phyloP scores from a whole-genome alignment of 2,113 vertebrate species.

The Mustelus asterias region DNA sequence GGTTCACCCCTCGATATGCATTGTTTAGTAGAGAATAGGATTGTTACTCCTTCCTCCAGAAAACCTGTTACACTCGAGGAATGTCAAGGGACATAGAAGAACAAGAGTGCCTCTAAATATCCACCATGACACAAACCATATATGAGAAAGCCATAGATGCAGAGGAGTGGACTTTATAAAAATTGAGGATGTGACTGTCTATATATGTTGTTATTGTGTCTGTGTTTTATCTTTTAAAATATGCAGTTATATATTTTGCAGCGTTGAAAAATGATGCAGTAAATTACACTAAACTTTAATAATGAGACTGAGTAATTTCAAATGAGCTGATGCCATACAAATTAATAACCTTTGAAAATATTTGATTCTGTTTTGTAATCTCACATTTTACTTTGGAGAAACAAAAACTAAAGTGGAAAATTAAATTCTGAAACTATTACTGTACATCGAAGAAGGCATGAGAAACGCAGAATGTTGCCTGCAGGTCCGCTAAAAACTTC shows the following conservation, averaged over 20 bases:
- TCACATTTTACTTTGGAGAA: too few species aligned
- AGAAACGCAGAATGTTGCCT: neutral
- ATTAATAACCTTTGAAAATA: neutral
- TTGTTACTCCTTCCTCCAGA: neutral
- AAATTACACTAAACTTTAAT: neutral
- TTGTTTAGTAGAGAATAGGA: neutral
- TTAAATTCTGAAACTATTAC: neutral
- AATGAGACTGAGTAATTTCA: neutral
- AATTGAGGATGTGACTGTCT: neutral
- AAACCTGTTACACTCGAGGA: neutral
- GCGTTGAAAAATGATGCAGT: neutral
- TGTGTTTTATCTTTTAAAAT: slow-evolving; percentile 3
- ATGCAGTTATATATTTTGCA: neutral
- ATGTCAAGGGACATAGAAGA: neutral
- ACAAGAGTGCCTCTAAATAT: neutral
- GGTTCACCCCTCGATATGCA: neutral
- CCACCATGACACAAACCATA: neutral
- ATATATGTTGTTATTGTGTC: neutral
- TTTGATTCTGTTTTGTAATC: neutral
- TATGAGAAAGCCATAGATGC: neutral
- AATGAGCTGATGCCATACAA: neutral
- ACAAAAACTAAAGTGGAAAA: neutral
- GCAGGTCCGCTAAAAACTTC: neutral
- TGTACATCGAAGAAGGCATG: neutral
- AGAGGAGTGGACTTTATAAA: neutral